Evolutionary conservation across 2,113 vertebrate species (phyloP).

Genomic region (Tinamus guttatus): DNA sequence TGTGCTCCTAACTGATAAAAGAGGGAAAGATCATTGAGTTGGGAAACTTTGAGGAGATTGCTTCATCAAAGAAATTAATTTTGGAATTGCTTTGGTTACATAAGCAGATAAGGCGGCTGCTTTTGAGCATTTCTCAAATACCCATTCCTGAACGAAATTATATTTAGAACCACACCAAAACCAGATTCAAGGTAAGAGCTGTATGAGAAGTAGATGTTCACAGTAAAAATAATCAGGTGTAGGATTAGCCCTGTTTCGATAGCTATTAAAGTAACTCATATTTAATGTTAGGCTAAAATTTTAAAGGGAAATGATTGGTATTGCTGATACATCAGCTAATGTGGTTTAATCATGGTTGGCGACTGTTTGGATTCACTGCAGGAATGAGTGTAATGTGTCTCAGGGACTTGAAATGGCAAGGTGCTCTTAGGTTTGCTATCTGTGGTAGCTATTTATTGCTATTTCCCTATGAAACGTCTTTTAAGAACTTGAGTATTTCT

Average conservation of each 20-base stretch:
- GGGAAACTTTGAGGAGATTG: constrained; percentile 1
- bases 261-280: neutral
- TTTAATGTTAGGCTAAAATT: neutral
- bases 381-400: neutral
- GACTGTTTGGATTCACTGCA: neutral
- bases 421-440: neutral
- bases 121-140: neutral
- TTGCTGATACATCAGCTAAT: neutral
- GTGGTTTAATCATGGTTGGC: neutral
- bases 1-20: neutral
- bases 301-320: neutral
- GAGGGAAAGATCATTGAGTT: neutral
- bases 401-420: neutral
- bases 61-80: constrained; percentile 7
- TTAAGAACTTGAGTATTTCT: fast-evolving
- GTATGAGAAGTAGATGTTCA: neutral
- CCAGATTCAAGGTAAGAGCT: neutral
- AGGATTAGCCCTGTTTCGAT: neutral
- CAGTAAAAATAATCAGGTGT: neutral
- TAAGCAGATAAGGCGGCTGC: neutral
- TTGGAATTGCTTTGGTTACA: neutral
- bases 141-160: neutral
- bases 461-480: neutral
- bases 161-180: neutral
- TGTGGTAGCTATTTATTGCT: neutral